phyloP scores from a whole-genome alignment of 2,888 invertebrate genomes.

The Callyntrura sp. region DNA sequence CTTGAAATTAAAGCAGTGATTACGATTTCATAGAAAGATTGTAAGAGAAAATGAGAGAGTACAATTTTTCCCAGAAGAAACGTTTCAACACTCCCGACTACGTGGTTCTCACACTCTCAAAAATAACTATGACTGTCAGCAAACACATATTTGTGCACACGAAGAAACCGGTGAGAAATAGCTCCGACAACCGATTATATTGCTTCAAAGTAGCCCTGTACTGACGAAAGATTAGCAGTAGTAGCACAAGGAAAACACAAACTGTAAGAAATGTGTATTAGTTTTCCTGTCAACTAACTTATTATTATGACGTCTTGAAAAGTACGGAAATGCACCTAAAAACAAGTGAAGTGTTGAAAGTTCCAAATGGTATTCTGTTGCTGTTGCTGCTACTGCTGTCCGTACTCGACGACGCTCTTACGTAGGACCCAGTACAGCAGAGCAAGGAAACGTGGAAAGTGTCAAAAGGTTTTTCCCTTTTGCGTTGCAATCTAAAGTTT shows the following conservation, averaged over 20 bases:
- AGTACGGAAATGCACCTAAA: constrained; percentile 8
- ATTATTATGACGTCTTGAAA: constrained; percentile 38
- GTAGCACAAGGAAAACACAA: neutral
- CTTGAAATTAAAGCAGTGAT: neutral
- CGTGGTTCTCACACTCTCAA: constrained; percentile 8
- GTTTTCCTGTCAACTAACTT: constrained; percentile 13
- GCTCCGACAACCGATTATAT: neutral
- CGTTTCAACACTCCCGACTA: neutral
- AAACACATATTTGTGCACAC: neutral
- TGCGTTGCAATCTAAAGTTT: neutral
- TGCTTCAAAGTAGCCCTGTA: neutral
- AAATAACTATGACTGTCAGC: neutral
- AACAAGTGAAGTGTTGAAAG: constrained; percentile 30
- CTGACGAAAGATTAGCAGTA: constrained; percentile 5
- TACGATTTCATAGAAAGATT: neutral
- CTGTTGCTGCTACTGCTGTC: neutral
- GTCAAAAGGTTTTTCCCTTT: constrained; percentile 38
- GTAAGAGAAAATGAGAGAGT: neutral
- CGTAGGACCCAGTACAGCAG: neutral
- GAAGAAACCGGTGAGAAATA: neutral
- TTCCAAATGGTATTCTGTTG: too few species aligned
- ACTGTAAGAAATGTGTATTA: neutral
- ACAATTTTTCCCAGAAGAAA: constrained; percentile 3
- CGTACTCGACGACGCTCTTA: neutral
- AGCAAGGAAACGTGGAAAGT: constrained; percentile 30